Conservation (phyloP, 23 tunicate species). For the Trididemnum clinides region DNA sequence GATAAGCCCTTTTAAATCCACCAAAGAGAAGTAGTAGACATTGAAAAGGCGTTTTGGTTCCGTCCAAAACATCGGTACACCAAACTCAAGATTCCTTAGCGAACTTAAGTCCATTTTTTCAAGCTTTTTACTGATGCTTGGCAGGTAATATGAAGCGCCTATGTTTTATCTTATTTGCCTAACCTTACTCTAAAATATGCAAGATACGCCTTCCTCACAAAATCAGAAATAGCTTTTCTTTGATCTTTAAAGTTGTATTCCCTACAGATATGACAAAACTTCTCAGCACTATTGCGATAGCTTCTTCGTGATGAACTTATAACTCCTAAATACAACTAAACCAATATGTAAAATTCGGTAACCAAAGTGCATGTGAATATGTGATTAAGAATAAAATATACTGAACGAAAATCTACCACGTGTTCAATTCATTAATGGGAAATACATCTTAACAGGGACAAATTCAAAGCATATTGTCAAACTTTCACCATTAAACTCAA, state of each 20-base stretch:
- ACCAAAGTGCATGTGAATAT: background rate
- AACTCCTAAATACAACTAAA: background rate
- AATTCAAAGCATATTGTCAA: background rate
- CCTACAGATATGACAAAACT: background rate
- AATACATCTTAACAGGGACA: background rate
- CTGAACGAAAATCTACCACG: too few species aligned
- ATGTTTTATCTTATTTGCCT: background rate
- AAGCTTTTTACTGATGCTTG: background rate
- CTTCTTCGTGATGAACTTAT: too few species aligned
- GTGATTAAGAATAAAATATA: background rate
- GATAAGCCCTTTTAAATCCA: slow-evolving; percentile 3
- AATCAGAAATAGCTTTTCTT: background rate
- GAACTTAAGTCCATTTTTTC: background rate
- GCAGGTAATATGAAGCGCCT: slow-evolving; percentile 8
- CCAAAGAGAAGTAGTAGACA: slow-evolving; percentile 3
- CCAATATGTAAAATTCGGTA: background rate
- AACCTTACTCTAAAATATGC: too few species aligned
- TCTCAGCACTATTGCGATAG: background rate
- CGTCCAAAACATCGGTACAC: background rate
- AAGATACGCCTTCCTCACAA: too few species aligned
- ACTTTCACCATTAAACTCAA: background rate
- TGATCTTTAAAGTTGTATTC: slow-evolving; percentile 2
- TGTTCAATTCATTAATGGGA: too few species aligned
- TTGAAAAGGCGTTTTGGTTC: background rate
- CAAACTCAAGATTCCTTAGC: background rate